Percentiles rank a stretch among this genome's conserved stretches.
These are phyloP conservation scores for Cosmia pyralina DNA, from an alignment of 2,888 invertebrate species.

Conservation along the genomic window DNA sequence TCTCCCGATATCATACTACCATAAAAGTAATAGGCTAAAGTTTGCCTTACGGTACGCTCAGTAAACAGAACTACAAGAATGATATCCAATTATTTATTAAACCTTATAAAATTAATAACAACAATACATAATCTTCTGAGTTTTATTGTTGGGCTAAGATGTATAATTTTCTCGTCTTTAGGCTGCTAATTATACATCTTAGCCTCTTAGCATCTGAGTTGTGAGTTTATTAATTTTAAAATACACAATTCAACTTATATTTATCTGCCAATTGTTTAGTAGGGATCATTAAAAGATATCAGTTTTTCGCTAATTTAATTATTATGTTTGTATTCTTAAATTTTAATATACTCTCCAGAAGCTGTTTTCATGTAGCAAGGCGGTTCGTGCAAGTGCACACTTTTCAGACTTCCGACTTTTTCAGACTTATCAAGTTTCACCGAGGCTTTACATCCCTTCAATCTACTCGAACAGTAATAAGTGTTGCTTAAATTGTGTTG, in stretches of 20 bases:
- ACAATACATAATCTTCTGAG: no score
- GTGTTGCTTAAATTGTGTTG: not conserved
- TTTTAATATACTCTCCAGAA: slow-evolving; percentile 18
- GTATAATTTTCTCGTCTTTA: no score
- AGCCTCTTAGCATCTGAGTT: no score
- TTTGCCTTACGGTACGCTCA: not conserved
- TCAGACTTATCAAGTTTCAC: slow-evolving; percentile 25
- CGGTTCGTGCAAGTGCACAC: slow-evolving; percentile 16
- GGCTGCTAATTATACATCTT: no score
- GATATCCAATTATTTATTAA: not conserved
- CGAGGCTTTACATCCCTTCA: slow-evolving; percentile 12
- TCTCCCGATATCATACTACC: no score
- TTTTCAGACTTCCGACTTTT: slow-evolving; percentile 7
- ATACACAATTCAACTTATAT: no score
- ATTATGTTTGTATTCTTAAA: not conserved
- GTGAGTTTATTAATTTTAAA: no score
- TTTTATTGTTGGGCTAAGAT: not conserved
- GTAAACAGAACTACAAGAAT: not conserved
- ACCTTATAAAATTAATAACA: not conserved
- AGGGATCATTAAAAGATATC: no score
- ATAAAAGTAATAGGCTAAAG: not conserved
- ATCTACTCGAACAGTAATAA: slow-evolving; percentile 14
- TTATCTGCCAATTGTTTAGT: no score
- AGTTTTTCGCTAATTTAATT: no score
- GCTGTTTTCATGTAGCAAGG: slow-evolving; percentile 9